Evolutionary conservation across 1,140 invertebrate species (phyloP).

Genomic region (Caerostris extrusa): DNA sequence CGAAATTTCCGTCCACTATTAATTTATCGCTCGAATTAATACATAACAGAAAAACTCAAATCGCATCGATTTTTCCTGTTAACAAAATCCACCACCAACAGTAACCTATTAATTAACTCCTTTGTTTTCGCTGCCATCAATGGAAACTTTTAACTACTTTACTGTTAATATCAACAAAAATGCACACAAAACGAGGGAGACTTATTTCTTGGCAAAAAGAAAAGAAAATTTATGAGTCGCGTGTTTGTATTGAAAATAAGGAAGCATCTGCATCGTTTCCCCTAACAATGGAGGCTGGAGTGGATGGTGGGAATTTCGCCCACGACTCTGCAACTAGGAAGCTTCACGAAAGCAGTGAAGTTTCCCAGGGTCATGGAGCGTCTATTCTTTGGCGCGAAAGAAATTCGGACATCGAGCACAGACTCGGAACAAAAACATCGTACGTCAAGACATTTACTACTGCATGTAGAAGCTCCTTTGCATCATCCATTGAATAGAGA

Average conservation of each 20-base stretch:
- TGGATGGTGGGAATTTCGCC: slow-evolving; percentile 21
- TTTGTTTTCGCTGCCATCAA: too few species aligned
- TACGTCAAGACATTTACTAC: background rate
- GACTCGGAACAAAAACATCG: slow-evolving; percentile 6
- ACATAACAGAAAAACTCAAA: too few species aligned
- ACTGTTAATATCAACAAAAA: background rate
- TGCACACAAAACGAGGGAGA: slow-evolving; percentile 3
- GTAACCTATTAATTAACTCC: too few species aligned
- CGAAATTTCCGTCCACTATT: too few species aligned
- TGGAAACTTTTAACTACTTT: background rate
- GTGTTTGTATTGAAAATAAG: slow-evolving; percentile 24
- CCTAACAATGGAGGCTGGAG: slow-evolving; percentile 16
- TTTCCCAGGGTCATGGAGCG: background rate
- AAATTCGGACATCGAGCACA: slow-evolving; percentile 23
- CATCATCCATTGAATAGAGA: too few species aligned
- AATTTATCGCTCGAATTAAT: too few species aligned
- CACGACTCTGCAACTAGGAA: background rate
- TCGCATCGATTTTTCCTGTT: too few species aligned
- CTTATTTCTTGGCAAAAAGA: background rate
- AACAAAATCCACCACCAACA: too few species aligned
- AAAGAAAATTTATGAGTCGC: slow-evolving; percentile 23
- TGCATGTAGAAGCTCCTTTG: background rate
- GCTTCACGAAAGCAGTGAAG: background rate
- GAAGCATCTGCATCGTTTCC: slow-evolving; percentile 29
- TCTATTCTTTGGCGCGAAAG: background rate